Base-by-base conservation (phyloP, 1,140 invertebrate genomes). In the Ips nitidus region DNA sequence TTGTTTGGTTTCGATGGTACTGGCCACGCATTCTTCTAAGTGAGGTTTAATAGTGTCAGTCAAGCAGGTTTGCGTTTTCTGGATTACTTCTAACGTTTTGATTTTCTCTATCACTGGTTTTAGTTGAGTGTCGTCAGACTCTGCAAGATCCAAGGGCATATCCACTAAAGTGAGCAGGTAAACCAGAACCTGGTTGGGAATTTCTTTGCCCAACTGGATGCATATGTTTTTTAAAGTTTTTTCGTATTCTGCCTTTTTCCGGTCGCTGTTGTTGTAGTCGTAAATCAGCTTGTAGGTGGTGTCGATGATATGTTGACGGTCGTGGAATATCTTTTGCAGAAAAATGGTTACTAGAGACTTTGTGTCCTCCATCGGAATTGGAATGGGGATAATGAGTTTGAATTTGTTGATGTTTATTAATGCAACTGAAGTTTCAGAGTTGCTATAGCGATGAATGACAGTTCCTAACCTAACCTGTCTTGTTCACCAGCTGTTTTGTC, bases 81-180 rank as follows among this genome's bases (percentile, higher is more conserved):
- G 61, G 58, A 73, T 71, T 57, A 64, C 45, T 52, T 70, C 68
- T 37, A 70, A 41, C 1, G 60, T 70, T 70, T 64, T 64, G 2
- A 70, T 70, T 41, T 71, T 72, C 57, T 75, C 72, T 3, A 73
- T 71, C 59, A 75, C 65, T 3, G 69, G 62, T 40, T 69, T 69
- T 36, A 62, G 41, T 39, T 58, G 66, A 52, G 43, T 59, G 40
- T 63, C 60, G 37, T 63, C 61, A 2, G 60, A 63, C 42, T 70
- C 60, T 22, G 68, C 66, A 3, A 66, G 50, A 58, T 73, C 65
- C 61, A 73, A 66, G 1, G 75, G 75, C 64, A 77, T 71, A 66
- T 75, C 74, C 38, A 77, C 71, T 41, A 74, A 71, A 1, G 73
- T 77, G 43, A 77, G 61, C 41, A 75, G 71, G 58, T 77, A 77